These are phyloP conservation scores for Haemorhous mexicanus DNA, from an alignment of 2,113 vertebrate species.

Conservation along the genomic window DNA sequence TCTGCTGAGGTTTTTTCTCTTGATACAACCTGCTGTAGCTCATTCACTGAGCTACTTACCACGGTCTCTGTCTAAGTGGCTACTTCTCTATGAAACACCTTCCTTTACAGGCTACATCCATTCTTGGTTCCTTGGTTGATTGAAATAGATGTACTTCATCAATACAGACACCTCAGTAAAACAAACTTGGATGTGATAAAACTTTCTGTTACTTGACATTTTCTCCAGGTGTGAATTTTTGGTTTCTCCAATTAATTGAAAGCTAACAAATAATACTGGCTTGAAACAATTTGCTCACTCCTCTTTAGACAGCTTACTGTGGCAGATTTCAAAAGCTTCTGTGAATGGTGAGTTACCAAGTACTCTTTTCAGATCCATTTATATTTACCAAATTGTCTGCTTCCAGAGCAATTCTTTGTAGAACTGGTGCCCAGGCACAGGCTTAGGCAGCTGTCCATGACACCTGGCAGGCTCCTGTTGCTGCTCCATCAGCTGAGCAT, in stretches of 20 bases:
- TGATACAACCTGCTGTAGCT: neutral
- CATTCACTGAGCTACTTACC: neutral
- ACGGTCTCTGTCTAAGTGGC: neutral
- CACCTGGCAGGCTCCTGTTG: neutral
- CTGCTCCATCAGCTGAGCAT: neutral
- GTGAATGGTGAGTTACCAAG: neutral
- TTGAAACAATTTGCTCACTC: neutral
- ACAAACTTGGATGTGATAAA: neutral
- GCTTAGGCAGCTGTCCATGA: neutral
- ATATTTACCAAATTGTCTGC: neutral
- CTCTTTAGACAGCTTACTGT: neutral
- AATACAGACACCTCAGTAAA: neutral
- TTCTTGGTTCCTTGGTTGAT: neutral
- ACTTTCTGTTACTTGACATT: neutral
- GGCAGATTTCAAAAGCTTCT: neutral
- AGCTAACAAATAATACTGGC: neutral
- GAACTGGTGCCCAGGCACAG: neutral
- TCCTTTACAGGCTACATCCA: neutral
- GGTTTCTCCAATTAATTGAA: neutral
- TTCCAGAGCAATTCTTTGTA: neutral
- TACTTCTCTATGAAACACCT: neutral
- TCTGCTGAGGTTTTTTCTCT: neutral
- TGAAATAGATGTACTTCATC: neutral
- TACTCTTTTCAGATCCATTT: neutral
- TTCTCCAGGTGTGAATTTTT: neutral